A percentile compares a stretch with the other conserved stretches of the same genome.
Conservation (phyloP, 2,797 vertebrate genomes). For the Eremophila alpestris region DNA sequence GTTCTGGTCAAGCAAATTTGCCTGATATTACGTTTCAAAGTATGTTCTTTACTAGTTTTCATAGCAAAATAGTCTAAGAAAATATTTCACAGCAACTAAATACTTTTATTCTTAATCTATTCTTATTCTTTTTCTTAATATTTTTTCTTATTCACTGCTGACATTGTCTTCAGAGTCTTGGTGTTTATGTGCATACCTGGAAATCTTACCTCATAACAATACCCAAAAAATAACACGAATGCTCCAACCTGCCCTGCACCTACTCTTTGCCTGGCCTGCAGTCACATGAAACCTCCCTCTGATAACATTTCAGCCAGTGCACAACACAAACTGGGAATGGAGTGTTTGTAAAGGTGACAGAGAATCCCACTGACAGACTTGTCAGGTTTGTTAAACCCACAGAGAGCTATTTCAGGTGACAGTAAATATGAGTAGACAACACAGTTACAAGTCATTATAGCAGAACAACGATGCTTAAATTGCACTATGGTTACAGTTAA, state of each 20-base stretch:
- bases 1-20: background rate
- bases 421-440: background rate
- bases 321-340: fast-evolving
- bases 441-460: background rate
- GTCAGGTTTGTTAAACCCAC: background rate
- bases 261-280: background rate
- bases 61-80: background rate
- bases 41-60: background rate
- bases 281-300: background rate
- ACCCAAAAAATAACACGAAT: background rate
- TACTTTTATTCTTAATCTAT: background rate
- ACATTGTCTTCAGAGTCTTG: background rate
- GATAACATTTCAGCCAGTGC: background rate
- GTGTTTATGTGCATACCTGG: background rate
- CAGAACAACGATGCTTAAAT: background rate
- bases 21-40: background rate
- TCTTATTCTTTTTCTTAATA: background rate
- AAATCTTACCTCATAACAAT: fast-evolving
- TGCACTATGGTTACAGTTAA: background rate
- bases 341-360: background rate
- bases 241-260: background rate
- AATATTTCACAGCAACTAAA: background rate
- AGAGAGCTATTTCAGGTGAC: background rate
- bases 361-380: background rate
- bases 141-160: background rate